phyloP scores from a whole-genome alignment of 2,888 invertebrate genomes.

The Shargacucullia verbasci region DNA sequence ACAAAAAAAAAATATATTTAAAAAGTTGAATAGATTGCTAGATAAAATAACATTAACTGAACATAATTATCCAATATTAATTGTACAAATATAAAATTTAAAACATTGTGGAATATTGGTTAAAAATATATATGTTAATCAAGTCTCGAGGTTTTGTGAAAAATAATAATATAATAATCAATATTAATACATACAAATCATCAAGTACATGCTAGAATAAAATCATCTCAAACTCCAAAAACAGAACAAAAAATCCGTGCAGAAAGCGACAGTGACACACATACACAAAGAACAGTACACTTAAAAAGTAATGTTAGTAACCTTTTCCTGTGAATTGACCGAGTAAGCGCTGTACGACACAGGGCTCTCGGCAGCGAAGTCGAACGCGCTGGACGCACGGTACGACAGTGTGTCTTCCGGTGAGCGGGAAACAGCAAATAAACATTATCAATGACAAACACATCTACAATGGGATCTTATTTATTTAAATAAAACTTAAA shows the following conservation, averaged over 20 bases:
- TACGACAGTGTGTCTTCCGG: constrained; percentile 81
- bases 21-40: no score
- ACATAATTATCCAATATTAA: no score
- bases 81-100: no score
- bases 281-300: constrained; percentile 55
- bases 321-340: constrained; percentile 85
- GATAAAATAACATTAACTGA: no score
- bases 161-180: no score
- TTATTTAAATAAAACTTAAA: no score
- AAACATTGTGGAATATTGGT: no score
- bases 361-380: constrained; percentile 82
- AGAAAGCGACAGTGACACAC: constrained; percentile 39
- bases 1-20: no score
- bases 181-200: no score
- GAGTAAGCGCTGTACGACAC: constrained; percentile 85
- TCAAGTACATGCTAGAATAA: no score
- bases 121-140: no score
- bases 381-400: constrained; percentile 86
- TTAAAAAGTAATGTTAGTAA: constrained; percentile 76
- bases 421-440: constrained; percentile 39
- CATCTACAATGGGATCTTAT: not conserved
- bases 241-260: constrained; percentile 13
- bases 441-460: constrained; percentile 30
- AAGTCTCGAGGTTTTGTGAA: no score
- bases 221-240: constrained; percentile 16